Evolutionary conservation across 2,797 vertebrate genomes (phyloP).

Genomic region (Nyctibius grandis): DNA sequence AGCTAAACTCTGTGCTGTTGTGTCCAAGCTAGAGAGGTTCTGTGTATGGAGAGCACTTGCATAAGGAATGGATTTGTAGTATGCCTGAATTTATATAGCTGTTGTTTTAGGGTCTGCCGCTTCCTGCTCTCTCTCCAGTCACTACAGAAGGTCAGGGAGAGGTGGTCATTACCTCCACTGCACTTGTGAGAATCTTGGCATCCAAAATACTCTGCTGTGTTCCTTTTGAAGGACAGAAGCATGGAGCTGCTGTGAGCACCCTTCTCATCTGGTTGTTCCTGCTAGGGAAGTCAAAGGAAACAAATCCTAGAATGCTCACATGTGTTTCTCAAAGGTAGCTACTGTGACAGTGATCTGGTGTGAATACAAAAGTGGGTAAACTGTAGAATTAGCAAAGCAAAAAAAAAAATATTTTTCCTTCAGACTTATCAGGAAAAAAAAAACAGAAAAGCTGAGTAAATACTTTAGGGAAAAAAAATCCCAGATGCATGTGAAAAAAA

Average conservation of each 20-base stretch:
- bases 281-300: background rate
- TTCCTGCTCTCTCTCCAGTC: no score
- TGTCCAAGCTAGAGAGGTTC: background rate
- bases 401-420: background rate
- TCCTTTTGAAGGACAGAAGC: accelerated
- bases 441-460: background rate
- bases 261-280: background rate
- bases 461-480: background rate
- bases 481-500: background rate
- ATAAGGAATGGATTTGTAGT: background rate
- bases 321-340: background rate
- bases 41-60: background rate
- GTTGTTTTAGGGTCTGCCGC: background rate
- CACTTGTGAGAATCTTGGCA: background rate
- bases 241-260: background rate
- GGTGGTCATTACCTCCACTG: background rate
- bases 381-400: background rate
- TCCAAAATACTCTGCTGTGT: background rate
- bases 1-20: accelerated
- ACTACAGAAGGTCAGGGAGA: background rate
- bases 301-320: accelerated
- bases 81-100: accelerated
- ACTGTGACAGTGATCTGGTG: background rate
- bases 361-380: background rate
- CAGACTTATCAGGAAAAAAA: background rate